Conservation (phyloP, 1,140 invertebrate genomes). For the Drosophila parvula region DNA sequence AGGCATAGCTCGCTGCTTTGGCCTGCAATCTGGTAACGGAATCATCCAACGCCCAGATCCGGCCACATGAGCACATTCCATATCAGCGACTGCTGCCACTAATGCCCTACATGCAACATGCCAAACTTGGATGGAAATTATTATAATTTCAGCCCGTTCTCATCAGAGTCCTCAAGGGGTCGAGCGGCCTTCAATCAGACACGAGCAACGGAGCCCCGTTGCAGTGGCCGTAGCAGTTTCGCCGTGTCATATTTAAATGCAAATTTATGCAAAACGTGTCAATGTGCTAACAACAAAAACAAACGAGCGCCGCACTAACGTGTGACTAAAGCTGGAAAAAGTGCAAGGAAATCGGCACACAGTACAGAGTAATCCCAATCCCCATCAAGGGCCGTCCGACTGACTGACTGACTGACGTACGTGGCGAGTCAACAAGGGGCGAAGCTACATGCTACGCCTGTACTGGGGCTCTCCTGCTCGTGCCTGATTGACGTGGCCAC, state of each 20-base stretch:
- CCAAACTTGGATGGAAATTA: slow-evolving; percentile 31
- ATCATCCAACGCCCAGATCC: slow-evolving; percentile 23
- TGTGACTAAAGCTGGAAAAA: slow-evolving; percentile 57
- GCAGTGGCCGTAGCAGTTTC: slow-evolving; percentile 4
- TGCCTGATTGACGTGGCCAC: slow-evolving; percentile 66
- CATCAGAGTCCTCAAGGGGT: slow-evolving; percentile 1
- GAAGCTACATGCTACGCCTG: slow-evolving; percentile 40
- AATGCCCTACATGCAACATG: slow-evolving; percentile 44
- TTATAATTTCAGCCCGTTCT: slow-evolving; percentile 24
- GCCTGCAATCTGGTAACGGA: slow-evolving; percentile 30
- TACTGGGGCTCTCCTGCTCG: slow-evolving; percentile 8
- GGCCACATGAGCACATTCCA: slow-evolving; percentile 12
- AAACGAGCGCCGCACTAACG: slow-evolving; percentile 52
- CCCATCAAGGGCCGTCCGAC: slow-evolving; percentile 16
- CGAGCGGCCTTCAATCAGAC: slow-evolving; percentile 52
- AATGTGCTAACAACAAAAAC: slow-evolving; percentile 81
- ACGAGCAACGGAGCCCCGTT: slow-evolving; percentile 27
- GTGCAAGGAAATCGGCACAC: slow-evolving; percentile 36
- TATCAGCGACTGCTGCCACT: slow-evolving; percentile 34
- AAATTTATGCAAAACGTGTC: slow-evolving; percentile 83
- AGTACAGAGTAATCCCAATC: slow-evolving; percentile 47
- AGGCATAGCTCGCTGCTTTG: not conserved
- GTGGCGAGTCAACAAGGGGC: slow-evolving; percentile 36
- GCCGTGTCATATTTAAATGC: slow-evolving; percentile 71
- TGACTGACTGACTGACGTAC: slow-evolving; percentile 39